A percentile compares a stretch with the other conserved stretches of the same genome.
Conservation (phyloP, 2,113 vertebrate species). For the Coryphaenoides rupestris region DNA sequence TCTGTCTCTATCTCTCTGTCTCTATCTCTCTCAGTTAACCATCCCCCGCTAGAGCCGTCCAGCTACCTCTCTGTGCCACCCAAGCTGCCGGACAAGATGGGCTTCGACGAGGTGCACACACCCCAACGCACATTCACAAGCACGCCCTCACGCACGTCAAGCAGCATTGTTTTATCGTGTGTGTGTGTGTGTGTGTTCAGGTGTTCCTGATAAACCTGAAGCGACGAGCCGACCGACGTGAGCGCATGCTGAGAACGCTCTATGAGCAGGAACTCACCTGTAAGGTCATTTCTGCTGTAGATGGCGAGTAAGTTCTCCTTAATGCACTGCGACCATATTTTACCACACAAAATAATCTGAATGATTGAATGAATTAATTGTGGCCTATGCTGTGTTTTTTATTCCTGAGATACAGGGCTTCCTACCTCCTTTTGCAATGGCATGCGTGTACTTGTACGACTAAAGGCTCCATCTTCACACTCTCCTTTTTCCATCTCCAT, state of each 20-base stretch:
- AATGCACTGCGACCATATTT: too few species aligned
- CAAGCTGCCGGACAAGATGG: constrained; percentile 80
- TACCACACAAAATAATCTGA: too few species aligned
- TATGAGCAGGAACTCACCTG: constrained; percentile 78
- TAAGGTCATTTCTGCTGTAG: constrained; percentile 80
- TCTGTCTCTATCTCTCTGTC: too few species aligned
- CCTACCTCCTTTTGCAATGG: too few species aligned
- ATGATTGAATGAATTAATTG: too few species aligned
- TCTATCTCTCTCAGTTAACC: constrained; percentile 63
- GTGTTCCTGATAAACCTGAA: constrained; percentile 84
- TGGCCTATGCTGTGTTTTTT: too few species aligned
- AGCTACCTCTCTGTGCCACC: constrained; percentile 65
- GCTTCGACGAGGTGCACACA: constrained; percentile 81
- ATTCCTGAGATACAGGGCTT: too few species aligned
- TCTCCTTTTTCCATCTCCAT: too few species aligned
- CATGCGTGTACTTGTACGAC: too few species aligned
- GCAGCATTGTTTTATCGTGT: neutral
- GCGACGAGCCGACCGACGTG: constrained; percentile 76
- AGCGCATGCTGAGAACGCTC: constrained; percentile 79
- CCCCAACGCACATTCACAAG: neutral
- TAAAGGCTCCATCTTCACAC: too few species aligned
- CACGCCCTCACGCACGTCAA: constrained; percentile 4
- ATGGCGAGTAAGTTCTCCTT: constrained; percentile 81
- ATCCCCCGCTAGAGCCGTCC: constrained; percentile 75
- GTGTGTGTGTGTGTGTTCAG: constrained; percentile 41